Base-by-base conservation (phyloP, 2,888 invertebrate species). In the Noctua janthina region DNA sequence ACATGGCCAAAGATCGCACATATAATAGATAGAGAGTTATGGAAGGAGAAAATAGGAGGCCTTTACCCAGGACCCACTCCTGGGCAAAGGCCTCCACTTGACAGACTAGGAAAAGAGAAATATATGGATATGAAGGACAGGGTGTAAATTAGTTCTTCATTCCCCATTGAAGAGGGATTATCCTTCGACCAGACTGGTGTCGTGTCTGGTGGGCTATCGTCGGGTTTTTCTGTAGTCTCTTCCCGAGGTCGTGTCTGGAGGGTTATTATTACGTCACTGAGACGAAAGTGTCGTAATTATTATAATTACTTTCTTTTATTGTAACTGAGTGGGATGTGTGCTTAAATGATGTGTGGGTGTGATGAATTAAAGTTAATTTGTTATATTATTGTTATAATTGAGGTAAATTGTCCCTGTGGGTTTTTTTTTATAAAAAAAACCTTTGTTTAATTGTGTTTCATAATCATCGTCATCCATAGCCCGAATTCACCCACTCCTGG, bases 291-390 rank as follows among this genome's bases (percentile, higher is more conserved):
- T 75, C n/a, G 82, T 79, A 77, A 88, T 89, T 87, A 87, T 78
- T 76, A 59, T 87, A 78, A 89, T 90, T 82, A 85, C 75, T 82
- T 85, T 83, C 73, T 86, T 82, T 79, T 76, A 78, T 69, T 78
- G 20, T 67, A 51, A 56, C 20, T 64, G 76, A 70, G 85, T 88
- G 74, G 78, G 85, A 77, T 56, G 56, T 51, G 20, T 56, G 54
- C 15, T 2, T 82, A 56, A 71, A 69, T 43, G 13, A 29, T 49
- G 74, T 66, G 74, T 75, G 49, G 70, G 75, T 56, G 67, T 49
- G 29, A n/a, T 29, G 39, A 49, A 72, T 79, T 54, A 29, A 46
- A 62, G 51, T 39, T 71, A 59, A 83, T 51, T 39, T 76, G 43
- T 67, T n/a, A 59, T 56, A 69, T 71, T 82, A 69, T 29, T 83